Conservation (phyloP, 2,888 invertebrate genomes). For the Zaprionus bogoriensis region DNA sequence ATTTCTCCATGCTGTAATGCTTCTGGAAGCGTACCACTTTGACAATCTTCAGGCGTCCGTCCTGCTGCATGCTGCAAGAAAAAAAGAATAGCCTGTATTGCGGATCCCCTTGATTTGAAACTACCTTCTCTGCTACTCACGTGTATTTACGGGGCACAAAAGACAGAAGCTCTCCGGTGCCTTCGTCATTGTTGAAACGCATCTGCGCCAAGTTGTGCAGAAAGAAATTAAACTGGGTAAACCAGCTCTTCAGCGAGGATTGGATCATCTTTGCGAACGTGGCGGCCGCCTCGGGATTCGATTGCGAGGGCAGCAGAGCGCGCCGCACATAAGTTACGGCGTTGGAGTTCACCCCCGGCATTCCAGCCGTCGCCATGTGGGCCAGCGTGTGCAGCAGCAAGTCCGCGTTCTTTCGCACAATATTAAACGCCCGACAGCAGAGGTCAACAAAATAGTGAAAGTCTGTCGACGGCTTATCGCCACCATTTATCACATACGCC, state of each 20-base stretch:
- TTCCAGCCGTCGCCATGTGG: slow-evolving; percentile 85
- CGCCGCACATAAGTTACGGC: slow-evolving; percentile 96
- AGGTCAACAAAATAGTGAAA: slow-evolving; percentile 99
- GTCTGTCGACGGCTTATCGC: slow-evolving; percentile 94
- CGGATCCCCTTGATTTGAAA: no score
- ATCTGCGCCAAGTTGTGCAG: slow-evolving; percentile 97
- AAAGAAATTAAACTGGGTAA: slow-evolving; percentile 99
- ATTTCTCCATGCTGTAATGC: slow-evolving; percentile 97
- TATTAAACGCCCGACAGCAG: slow-evolving; percentile 98
- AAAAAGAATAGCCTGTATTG: no score
- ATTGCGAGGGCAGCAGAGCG: slow-evolving; percentile 93
- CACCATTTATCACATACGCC: slow-evolving; percentile 99
- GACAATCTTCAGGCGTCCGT: slow-evolving; percentile 93
- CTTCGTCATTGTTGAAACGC: slow-evolving; percentile 94
- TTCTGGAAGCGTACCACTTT: slow-evolving; percentile 96
- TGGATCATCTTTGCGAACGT: slow-evolving; percentile 97
- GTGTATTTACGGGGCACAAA: slow-evolving; percentile 97
- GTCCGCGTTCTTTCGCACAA: slow-evolving; percentile 95
- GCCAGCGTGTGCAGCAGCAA: slow-evolving; percentile 95
- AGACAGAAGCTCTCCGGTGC: slow-evolving; percentile 91
- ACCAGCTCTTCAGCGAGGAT: slow-evolving; percentile 95
- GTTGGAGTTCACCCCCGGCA: slow-evolving; percentile 91
- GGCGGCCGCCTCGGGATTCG: slow-evolving; percentile 98
- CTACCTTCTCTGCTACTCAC: slow-evolving; percentile 85
- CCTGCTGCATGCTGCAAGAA: slow-evolving; percentile 89